These are phyloP conservation scores for Astyanax mexicanus DNA, from an alignment of 2,797 vertebrate genomes.

Conservation along the genomic window DNA sequence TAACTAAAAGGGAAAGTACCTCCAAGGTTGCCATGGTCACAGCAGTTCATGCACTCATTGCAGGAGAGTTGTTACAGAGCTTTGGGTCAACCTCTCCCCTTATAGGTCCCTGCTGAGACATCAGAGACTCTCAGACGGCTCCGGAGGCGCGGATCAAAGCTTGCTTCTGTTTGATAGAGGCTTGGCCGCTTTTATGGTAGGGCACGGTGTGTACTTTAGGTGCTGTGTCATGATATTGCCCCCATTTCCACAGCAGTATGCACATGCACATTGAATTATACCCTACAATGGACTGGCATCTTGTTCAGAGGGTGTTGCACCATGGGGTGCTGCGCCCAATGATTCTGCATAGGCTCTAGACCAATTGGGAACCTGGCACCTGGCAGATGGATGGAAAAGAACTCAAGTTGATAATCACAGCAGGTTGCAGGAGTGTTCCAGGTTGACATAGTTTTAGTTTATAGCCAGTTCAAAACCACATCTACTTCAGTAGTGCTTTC, in stretches of 20 bases:
- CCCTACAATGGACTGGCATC: too few relatives aligned
- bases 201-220: neutral
- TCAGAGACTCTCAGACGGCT: constrained; percentile 11
- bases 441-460: too few relatives aligned
- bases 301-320: too few relatives aligned
- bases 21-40: neutral
- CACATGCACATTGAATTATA: neutral
- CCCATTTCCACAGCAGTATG: neutral
- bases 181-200: constrained; percentile 17
- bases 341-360: too few relatives aligned
- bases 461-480: too few relatives aligned
- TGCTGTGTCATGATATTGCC: neutral
- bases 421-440: too few relatives aligned
- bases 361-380: too few relatives aligned
- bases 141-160: constrained; percentile 32
- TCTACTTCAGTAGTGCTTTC: too few relatives aligned
- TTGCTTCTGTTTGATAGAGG: constrained; percentile 23
- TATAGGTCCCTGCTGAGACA: constrained; percentile 5
- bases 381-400: neutral
- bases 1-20: neutral
- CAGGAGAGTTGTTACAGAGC: constrained; percentile 15
- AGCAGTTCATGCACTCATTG: neutral
- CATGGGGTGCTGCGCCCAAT: too few relatives aligned
- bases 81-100: constrained; percentile 1
- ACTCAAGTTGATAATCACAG: too few relatives aligned